Evolutionary conservation across 2,113 vertebrate genomes (phyloP).

Genomic region (Nematolebias whitei): DNA sequence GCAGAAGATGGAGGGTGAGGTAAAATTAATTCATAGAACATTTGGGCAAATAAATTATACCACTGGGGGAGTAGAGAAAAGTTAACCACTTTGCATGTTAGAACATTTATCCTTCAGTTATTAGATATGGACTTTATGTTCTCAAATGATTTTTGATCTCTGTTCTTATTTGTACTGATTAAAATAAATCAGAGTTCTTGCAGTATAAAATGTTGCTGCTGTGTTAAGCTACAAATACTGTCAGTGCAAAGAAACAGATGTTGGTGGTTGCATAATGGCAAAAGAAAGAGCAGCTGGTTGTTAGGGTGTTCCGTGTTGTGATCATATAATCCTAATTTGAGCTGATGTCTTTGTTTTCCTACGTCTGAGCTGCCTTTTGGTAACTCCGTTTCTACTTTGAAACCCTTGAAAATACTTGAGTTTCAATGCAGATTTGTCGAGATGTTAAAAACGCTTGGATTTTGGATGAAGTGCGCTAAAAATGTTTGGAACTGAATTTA

Average conservation of each 20-base stretch:
- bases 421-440: too few relatives aligned
- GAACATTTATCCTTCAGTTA: conserved; percentile 45
- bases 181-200: conserved; percentile 40
- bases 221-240: conserved; percentile 48
- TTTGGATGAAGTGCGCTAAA: too few relatives aligned
- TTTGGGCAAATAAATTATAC: conserved; percentile 52
- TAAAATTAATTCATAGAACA: conserved; percentile 65
- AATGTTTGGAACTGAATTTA: too few relatives aligned
- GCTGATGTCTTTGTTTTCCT: conserved; percentile 56
- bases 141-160: conserved; percentile 14
- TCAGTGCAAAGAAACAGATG: conserved; percentile 71
- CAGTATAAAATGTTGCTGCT: conserved; percentile 37
- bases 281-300: conserved; percentile 27
- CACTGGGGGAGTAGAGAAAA: conserved; percentile 40
- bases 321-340: conserved; percentile 18
- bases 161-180: conserved; percentile 17
- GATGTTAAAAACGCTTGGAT: too few relatives aligned
- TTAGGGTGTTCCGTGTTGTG: too few relatives aligned
- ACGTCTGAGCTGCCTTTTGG: conserved; percentile 19
- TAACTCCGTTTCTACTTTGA: too few relatives aligned
- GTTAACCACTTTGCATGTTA: conserved; percentile 38
- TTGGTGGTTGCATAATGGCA: conserved; percentile 70
- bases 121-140: conserved; percentile 39
- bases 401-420: too few relatives aligned
- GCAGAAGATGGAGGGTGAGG: conserved; percentile 65